phyloP scores from a whole-genome alignment of 2,888 invertebrate genomes.

The Eupeodes luniger region DNA sequence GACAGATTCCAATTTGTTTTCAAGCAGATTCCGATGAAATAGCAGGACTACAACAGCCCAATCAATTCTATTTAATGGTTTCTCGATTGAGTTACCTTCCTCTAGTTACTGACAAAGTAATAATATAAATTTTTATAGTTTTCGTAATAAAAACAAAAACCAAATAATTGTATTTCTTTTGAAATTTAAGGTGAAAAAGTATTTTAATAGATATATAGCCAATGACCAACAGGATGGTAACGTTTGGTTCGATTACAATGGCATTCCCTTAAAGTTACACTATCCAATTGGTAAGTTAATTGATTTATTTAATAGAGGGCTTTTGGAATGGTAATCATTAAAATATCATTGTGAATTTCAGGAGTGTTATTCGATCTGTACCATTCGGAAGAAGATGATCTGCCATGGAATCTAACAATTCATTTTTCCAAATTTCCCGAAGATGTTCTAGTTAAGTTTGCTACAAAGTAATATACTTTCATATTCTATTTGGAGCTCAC shows the following conservation, averaged over 20 bases:
- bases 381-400: slow-evolving; percentile 87
- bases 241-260: slow-evolving; percentile 97
- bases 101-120: slow-evolving; percentile 96
- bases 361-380: slow-evolving; percentile 96
- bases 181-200: slow-evolving; percentile 90
- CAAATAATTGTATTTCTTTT: background rate
- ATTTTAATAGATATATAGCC: slow-evolving; percentile 93
- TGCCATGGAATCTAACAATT: slow-evolving; percentile 97
- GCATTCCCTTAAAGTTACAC: slow-evolving; percentile 95
- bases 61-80: slow-evolving; percentile 96
- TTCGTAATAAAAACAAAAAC: background rate
- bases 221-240: slow-evolving; percentile 93
- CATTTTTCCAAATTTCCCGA: slow-evolving; percentile 98
- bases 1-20: slow-evolving; percentile 97
- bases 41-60: slow-evolving; percentile 94
- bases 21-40: slow-evolving; percentile 95
- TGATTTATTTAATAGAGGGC: background rate
- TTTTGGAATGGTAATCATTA: background rate
- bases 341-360: slow-evolving; percentile 78
- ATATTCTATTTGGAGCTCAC: background rate
- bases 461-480: slow-evolving; percentile 88
- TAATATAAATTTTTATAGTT: slow-evolving; percentile 70
- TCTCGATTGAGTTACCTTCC: slow-evolving; percentile 97
- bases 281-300: slow-evolving; percentile 87
- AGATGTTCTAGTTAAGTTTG: slow-evolving; percentile 93